Percentiles rank a stretch among this genome's conserved stretches.
phyloP scores from a whole-genome alignment of 2,888 invertebrate genomes.

The Serrognathus titanus region DNA sequence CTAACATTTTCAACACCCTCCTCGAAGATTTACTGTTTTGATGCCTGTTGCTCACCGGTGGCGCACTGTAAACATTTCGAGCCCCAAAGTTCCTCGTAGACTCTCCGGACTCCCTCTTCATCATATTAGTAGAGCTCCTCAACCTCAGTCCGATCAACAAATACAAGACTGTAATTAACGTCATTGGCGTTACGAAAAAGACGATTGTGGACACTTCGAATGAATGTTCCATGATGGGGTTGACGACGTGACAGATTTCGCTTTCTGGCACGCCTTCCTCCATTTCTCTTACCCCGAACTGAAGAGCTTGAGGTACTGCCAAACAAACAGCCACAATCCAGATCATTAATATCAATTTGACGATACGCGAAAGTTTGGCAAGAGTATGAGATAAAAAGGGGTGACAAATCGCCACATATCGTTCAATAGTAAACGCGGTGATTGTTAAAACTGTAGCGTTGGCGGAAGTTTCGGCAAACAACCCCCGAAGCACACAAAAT shows the following conservation, averaged over 20 bases:
- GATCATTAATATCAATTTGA: slow-evolving; percentile 72
- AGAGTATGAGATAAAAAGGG: slow-evolving; percentile 73
- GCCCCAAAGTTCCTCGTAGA: slow-evolving; percentile 8
- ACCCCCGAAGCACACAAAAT: slow-evolving; percentile 73
- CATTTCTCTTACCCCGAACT: slow-evolving; percentile 41
- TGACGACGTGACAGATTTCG: slow-evolving; percentile 50
- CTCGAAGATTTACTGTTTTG: slow-evolving; percentile 45
- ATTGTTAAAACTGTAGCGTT: slow-evolving; percentile 77
- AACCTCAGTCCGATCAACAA: slow-evolving; percentile 71
- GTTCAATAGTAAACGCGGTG: slow-evolving; percentile 80
- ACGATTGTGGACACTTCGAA: slow-evolving; percentile 77
- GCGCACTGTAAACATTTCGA: neutral
- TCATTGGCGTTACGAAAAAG: slow-evolving; percentile 86
- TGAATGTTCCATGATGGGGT: slow-evolving; percentile 61
- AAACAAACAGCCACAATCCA: slow-evolving; percentile 75
- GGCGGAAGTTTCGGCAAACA: slow-evolving; percentile 76
- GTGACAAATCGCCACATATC: slow-evolving; percentile 60
- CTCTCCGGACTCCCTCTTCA: slow-evolving; percentile 37
- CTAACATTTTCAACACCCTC: slow-evolving; percentile 72
- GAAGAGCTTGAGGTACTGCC: slow-evolving; percentile 65
- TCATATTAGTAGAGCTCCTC: slow-evolving; percentile 60
- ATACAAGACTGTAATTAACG: slow-evolving; percentile 78
- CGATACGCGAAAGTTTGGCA: slow-evolving; percentile 81
- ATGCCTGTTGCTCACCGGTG: slow-evolving; percentile 19
- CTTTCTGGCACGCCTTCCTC: slow-evolving; percentile 27